A percentile compares a stretch with the other conserved stretches of the same genome.
These are phyloP conservation scores for Tichodroma muraria DNA, from an alignment of 2,113 vertebrate species.

Conservation along the genomic window DNA sequence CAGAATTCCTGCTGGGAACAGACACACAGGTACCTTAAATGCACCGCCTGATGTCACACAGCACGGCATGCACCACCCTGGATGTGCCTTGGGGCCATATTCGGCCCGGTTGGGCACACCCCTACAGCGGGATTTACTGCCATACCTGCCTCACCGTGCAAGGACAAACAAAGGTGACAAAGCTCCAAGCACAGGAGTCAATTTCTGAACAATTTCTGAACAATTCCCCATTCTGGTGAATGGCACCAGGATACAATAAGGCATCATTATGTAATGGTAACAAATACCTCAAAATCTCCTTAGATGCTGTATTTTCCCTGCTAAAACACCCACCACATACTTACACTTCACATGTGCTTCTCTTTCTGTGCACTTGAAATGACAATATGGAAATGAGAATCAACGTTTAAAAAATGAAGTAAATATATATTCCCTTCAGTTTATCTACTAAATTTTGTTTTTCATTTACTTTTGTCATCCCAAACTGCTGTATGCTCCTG, in stretches of 20 bases:
- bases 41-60: neutral
- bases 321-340: neutral
- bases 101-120: neutral
- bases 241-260: neutral
- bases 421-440: neutral
- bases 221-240: neutral
- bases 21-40: neutral
- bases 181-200: neutral
- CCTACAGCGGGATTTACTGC: neutral
- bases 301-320: neutral
- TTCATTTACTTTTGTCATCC: neutral
- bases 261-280: neutral
- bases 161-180: neutral
- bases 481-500: neutral
- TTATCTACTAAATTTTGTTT: neutral
- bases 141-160: accelerated
- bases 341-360: neutral
- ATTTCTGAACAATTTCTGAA: neutral
- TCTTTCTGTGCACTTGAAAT: neutral
- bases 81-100: neutral
- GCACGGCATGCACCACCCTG: accelerated
- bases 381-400: neutral
- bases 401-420: neutral
- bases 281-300: neutral
- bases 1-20: neutral